Percentiles rank a stretch among this genome's conserved stretches.
These are phyloP conservation scores for Epistrophe eligans DNA, from an alignment of 2,888 invertebrate species.

Conservation along the genomic window DNA sequence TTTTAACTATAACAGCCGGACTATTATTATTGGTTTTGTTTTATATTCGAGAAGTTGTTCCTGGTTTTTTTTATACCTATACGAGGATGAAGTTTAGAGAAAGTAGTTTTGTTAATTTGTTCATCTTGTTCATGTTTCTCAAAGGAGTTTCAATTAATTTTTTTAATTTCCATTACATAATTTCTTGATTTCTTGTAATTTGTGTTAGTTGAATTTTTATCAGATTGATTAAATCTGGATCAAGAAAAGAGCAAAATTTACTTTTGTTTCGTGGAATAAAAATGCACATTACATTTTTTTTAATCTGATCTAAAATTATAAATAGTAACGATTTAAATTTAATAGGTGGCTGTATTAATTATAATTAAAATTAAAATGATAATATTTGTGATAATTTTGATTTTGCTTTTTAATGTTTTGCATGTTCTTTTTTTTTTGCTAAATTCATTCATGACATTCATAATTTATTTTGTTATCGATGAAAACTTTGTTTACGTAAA, in stretches of 20 bases:
- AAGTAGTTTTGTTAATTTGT: constrained; percentile 27
- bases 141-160: not conserved
- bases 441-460: too few species aligned
- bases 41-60: not conserved
- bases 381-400: too few species aligned
- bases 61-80: not conserved
- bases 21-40: not conserved
- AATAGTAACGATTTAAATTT: too few species aligned
- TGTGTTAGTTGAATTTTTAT: not conserved
- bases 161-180: constrained; percentile 15
- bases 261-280: too few species aligned
- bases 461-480: not conserved
- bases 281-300: too few species aligned
- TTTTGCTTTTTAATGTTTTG: too few species aligned
- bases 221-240: not conserved
- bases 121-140: not conserved
- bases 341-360: too few species aligned
- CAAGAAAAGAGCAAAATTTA: not conserved
- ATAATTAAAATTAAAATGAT: too few species aligned
- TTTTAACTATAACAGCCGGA: not conserved
- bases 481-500: not conserved
- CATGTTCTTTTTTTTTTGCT: too few species aligned
- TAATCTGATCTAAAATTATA: too few species aligned
- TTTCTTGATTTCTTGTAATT: not conserved
- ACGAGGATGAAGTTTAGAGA: constrained; percentile 10